Base-by-base conservation (phyloP, 1,140 invertebrate species). In the Druon quercuslanigerum region DNA sequence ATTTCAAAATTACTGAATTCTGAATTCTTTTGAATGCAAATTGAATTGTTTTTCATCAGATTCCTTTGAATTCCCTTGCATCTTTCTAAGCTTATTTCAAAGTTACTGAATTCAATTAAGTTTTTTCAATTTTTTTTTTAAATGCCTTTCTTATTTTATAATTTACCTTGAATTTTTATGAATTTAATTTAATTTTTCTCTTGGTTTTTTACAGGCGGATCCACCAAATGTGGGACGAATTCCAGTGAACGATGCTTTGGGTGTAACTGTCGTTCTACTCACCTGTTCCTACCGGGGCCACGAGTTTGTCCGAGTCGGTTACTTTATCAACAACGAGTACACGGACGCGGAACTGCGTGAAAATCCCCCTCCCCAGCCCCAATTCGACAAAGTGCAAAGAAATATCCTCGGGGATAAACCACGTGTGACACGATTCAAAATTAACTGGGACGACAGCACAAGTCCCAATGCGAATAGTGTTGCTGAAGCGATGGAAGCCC, bases 251-350 rank as follows among this genome's bases (percentile, higher is more conserved):
- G 99, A 99, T 93, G 97, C 97, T 54, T 93, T 99, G 17, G 99
- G 99, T 17, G 98, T 99, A 0, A 99, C 98, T 0, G 98, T 99
- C 11, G 97, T 99, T 0, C 91, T 99, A 33, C 91, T 99, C 66
- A 99, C 98, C 2, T 99, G 98, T 91, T 98, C 97, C 0, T 99
- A 99, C 85, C 92, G 94, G 85, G 93, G 88, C 52, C 97, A 98
- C 85, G 98, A 99, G 92, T 99, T 99, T 90, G 98, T 99, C 3
- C 91, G 98, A 79, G 97, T 99, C 19, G 98, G 99, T 13, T 99
- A 99, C 91, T 99, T 99, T 89, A 99, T 99, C 60, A 99, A 99
- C 86, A 99, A 99, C 88, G 98, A 99, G 87, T 99, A 99, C 88
- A 95, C 93, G 25, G 98, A 99, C 87, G 95, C 95, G 6, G 98